Base-by-base conservation (phyloP, 2,113 vertebrate genomes). In the Poeciliopsis occidentalis region DNA sequence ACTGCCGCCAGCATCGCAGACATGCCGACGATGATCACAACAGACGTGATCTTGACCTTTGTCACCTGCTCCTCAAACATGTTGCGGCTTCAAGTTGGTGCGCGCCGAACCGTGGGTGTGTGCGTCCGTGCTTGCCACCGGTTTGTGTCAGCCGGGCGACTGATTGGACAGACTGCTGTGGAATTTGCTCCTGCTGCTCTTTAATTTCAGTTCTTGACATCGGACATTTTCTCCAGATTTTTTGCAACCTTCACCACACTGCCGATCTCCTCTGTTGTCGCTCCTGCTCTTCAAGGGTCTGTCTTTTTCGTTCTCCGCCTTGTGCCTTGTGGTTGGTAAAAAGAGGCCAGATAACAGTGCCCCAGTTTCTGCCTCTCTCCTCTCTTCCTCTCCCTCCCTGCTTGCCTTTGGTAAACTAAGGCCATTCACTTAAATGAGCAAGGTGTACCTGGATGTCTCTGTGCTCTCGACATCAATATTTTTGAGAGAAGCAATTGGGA, bases 31-130 rank as follows among this genome's bases (percentile, higher is more conserved):
- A 98, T 69, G 73, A 97, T 94, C 64, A 97, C 90, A 51, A 94
- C 91, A 57, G 96, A 97, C 0, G 95, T 93, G 89, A 96, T 82
- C n/a, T 95, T 96, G 4, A 97, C 95, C 94, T 97, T 98, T 77
- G 94, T 94, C 4, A 93, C 90, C 89, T 96, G 94, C 88, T 85
- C 93, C 82, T 94, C 90, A 0, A 95, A 92, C 97, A 98, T 98
- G 88, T 82, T 73, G 64, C 67, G 0, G 1, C 26, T 75, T 0
- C 8, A 4, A 27, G 57, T 60, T 51, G 26, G n/a, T 60, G 68
- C 5, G 60, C 32, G 69, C 12, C n/a, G 13, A 51, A 65, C 22
- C 17, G 32, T 30, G 27, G 12, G 60, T 34, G n/a, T 61, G 27
- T 10, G 63, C 37, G 69, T 13, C 13, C 30, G 69, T 39, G 29